Percentiles rank a stretch among this genome's conserved stretches.
Evolutionary conservation across 2,113 vertebrate species (phyloP).

Genomic region (Echinops telfairi): DNA sequence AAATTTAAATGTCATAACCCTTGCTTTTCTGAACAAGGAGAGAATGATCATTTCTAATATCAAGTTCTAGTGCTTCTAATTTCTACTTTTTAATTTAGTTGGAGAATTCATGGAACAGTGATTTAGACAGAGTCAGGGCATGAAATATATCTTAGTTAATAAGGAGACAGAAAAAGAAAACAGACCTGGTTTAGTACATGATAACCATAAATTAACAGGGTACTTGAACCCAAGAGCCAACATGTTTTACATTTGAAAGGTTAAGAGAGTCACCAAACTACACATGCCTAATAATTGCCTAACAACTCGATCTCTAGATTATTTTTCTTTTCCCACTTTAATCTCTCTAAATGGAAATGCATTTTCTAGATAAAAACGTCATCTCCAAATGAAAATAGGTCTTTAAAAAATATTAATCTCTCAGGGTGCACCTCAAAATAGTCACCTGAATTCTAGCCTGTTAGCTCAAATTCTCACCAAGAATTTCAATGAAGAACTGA

Average conservation of each 20-base stretch:
- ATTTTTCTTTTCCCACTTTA: slow-evolving; percentile 22
- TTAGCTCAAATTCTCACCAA: slow-evolving; percentile 1
- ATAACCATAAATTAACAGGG: slow-evolving; percentile 51
- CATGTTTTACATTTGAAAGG: slow-evolving; percentile 66
- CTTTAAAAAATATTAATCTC: slow-evolving; percentile 58
- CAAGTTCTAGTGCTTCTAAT: slow-evolving; percentile 52
- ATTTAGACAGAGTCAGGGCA: slow-evolving; percentile 65
- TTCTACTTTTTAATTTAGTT: slow-evolving; percentile 36
- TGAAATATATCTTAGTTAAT: slow-evolving; percentile 58
- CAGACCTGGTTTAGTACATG: slow-evolving; percentile 33
- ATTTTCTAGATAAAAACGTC: slow-evolving; percentile 56
- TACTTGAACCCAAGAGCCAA: slow-evolving; percentile 42
- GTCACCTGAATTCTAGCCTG: slow-evolving; percentile 50
- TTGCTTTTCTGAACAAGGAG: slow-evolving; percentile 21
- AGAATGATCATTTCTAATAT: slow-evolving; percentile 17
- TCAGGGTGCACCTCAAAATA: slow-evolving; percentile 36
- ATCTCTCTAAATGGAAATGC: slow-evolving; percentile 51
- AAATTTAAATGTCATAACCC: slow-evolving; percentile 45
- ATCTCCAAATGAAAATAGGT: slow-evolving; percentile 41
- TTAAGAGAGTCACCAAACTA: slow-evolving; percentile 64
- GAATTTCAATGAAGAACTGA: neutral
- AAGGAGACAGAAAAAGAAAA: slow-evolving; percentile 64
- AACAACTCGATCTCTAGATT: slow-evolving; percentile 63
- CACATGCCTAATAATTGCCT: slow-evolving; percentile 61
- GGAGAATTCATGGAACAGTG: slow-evolving; percentile 41